These are phyloP conservation scores for Acyrthosiphon pisum DNA, from an alignment of 1,140 invertebrate genomes.

Conservation along the genomic window DNA sequence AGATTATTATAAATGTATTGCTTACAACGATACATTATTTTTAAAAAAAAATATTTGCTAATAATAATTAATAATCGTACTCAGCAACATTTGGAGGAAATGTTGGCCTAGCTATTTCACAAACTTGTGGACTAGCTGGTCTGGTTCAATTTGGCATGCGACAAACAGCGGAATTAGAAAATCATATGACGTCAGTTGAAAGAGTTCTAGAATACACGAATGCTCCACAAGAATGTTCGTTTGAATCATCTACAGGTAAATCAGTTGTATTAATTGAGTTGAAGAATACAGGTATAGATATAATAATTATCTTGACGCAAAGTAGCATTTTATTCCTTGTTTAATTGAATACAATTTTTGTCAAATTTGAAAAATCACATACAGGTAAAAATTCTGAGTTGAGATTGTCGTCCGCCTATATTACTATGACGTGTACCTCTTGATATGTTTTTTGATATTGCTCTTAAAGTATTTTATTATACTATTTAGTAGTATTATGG, in stretches of 20 bases:
- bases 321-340: too few species aligned
- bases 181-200: slow-evolving; percentile 85
- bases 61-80: neutral
- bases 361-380: too few species aligned
- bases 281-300: neutral
- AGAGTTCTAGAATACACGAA: slow-evolving; percentile 61
- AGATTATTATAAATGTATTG: slow-evolving; percentile 56
- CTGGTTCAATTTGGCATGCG: slow-evolving; percentile 85
- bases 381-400: too few species aligned
- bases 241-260: slow-evolving; percentile 64
- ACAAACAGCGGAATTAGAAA: slow-evolving; percentile 75
- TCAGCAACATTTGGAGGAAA: slow-evolving; percentile 67
- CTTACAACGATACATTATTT: neutral
- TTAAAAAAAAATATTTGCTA: neutral
- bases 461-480: too few species aligned
- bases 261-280: slow-evolving; percentile 57
- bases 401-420: too few species aligned
- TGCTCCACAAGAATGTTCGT: slow-evolving; percentile 68
- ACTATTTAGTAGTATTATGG: too few species aligned
- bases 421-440: too few species aligned
- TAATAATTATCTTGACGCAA: too few species aligned
- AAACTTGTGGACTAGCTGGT: slow-evolving; percentile 79
- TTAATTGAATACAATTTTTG: too few species aligned
- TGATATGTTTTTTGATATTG: too few species aligned
- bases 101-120: slow-evolving; percentile 87